Conservation (phyloP, 2,797 vertebrate genomes). For the Halcyon leucocephala region DNA sequence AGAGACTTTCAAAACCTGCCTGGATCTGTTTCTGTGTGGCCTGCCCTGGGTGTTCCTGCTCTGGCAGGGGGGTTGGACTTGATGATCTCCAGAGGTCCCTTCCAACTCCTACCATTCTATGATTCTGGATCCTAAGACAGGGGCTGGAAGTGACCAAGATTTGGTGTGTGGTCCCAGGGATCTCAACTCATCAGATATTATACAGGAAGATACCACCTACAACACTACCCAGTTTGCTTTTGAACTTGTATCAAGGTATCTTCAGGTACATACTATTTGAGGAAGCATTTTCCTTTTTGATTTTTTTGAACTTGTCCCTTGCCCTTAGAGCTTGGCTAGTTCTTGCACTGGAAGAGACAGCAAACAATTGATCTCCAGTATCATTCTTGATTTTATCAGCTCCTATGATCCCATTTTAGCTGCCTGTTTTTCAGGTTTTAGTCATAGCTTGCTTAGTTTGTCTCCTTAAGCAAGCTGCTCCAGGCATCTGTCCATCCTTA, state of each 20-base stretch:
- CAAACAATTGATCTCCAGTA: accelerated
- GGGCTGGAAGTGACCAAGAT: background rate
- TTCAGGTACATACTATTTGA: background rate
- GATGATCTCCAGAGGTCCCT: too few relatives aligned
- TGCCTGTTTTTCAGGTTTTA: background rate
- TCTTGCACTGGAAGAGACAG: background rate
- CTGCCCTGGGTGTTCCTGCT: too few relatives aligned
- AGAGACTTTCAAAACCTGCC: too few relatives aligned
- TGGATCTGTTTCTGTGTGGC: too few relatives aligned
- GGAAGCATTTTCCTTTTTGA: background rate
- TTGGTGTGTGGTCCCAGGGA: background rate
- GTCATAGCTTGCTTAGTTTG: background rate
- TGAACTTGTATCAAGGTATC: background rate
- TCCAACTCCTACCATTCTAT: too few relatives aligned
- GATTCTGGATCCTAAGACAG: background rate
- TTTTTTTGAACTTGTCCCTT: background rate
- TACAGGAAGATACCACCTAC: background rate
- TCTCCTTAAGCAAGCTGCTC: background rate
- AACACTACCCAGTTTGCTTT: background rate
- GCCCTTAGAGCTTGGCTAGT: background rate
- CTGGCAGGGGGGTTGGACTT: too few relatives aligned
- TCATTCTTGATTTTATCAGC: background rate
- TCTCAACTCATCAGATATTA: background rate
- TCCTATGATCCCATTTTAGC: background rate
- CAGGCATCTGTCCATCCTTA: background rate